phyloP scores from a whole-genome alignment of 2,113 vertebrate genomes.

The Setophaga petechia region DNA sequence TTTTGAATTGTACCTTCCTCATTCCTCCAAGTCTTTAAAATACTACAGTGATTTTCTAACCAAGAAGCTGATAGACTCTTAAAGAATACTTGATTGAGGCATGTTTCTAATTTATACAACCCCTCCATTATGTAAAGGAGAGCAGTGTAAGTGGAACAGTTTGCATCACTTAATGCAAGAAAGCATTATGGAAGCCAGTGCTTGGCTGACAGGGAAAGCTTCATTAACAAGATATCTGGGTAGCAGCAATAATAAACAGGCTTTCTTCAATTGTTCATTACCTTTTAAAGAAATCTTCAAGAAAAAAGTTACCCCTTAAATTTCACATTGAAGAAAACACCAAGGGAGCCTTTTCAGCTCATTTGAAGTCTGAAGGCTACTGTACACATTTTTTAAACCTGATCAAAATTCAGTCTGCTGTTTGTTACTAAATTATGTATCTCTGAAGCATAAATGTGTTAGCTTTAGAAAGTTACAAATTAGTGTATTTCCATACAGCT shows the following conservation, averaged over 20 bases:
- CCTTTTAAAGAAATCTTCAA: slow-evolving; percentile 60
- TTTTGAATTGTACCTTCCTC: not conserved
- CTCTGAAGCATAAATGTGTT: slow-evolving; percentile 80
- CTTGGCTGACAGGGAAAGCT: not conserved
- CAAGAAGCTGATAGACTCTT: not conserved
- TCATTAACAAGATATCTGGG: not conserved
- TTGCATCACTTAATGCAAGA: not conserved
- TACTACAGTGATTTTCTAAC: not conserved
- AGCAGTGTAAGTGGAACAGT: not conserved
- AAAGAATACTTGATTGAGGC: not conserved
- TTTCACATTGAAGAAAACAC: slow-evolving; percentile 59
- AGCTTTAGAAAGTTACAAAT: slow-evolving; percentile 81
- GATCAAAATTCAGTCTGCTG: slow-evolving; percentile 79
- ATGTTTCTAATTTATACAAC: not conserved
- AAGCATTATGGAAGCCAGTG: not conserved
- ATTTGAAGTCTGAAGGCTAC: slow-evolving; percentile 76
- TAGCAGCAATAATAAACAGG: slow-evolving; percentile 40
- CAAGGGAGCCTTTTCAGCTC: slow-evolving; percentile 70
- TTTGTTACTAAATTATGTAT: slow-evolving; percentile 84
- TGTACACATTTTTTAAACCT: slow-evolving; percentile 73
- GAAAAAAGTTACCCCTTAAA: slow-evolving; percentile 53
- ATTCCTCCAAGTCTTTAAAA: not conserved
- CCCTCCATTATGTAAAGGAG: not conserved
- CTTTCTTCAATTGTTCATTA: slow-evolving; percentile 50
- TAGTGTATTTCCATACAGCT: slow-evolving; percentile 80